Percentiles rank a stretch among this genome's conserved stretches.
Evolutionary conservation across 2,797 vertebrate species (phyloP).

Genomic region (Pseudopleuronectes americanus): DNA sequence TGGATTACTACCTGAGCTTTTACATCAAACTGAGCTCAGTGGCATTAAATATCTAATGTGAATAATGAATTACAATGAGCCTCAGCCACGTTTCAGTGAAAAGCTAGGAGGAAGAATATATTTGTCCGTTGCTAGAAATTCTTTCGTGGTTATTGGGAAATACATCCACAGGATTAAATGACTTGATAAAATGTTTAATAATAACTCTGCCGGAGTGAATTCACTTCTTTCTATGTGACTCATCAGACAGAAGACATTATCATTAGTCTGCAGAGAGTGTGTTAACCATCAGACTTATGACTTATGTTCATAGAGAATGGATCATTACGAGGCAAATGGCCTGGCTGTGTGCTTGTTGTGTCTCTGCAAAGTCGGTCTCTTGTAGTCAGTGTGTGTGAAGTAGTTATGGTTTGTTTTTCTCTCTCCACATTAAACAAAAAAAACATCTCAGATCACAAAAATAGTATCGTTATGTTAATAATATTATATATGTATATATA

Average conservation of each 20-base stretch:
- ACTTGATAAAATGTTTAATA: constrained; percentile 2
- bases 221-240: constrained; percentile 1
- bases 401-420: too few species aligned
- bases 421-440: too few species aligned
- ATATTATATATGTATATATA: too few species aligned
- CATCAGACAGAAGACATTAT: not conserved
- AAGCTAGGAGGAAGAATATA: not conserved
- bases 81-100: constrained; percentile 2
- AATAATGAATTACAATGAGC: not conserved
- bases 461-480: too few species aligned
- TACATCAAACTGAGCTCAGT: not conserved
- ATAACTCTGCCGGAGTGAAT: not conserved
- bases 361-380: not conserved
- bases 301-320: not conserved
- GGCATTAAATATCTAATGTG: constrained; percentile 3
- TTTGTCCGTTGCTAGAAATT: not conserved
- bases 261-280: not conserved
- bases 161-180: not conserved
- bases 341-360: constrained; percentile 3
- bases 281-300: constrained; percentile 8
- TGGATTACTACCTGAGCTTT: not conserved
- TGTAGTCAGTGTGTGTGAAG: not conserved
- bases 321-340: constrained; percentile 21
- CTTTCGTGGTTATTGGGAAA: not conserved
- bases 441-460: too few species aligned